Conservation (phyloP, 2,113 vertebrate genomes). For the Jaculus jaculus region DNA sequence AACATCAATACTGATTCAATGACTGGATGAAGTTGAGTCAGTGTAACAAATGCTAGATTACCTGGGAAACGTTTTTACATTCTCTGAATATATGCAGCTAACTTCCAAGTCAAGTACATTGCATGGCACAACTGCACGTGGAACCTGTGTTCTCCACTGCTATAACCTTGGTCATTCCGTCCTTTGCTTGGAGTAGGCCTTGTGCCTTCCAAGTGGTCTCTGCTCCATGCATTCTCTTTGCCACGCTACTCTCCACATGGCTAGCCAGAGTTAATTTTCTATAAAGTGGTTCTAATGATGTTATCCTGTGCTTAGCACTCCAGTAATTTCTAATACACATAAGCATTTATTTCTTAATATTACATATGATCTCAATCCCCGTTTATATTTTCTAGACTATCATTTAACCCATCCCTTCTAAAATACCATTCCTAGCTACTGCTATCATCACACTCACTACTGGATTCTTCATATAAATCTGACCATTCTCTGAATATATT, state of each 20-base stretch:
- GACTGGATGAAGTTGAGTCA: background rate
- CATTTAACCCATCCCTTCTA: background rate
- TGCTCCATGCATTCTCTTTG: background rate
- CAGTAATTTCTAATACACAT: background rate
- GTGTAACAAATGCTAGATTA: background rate
- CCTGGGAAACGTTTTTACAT: conserved; percentile 21
- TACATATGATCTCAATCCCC: background rate
- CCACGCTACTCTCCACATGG: background rate
- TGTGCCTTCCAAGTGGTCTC: background rate
- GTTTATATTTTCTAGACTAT: background rate
- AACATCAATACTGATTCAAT: background rate
- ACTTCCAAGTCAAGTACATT: background rate
- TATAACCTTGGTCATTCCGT: background rate
- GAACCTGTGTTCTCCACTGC: background rate
- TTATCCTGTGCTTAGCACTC: conserved; percentile 13
- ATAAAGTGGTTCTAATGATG: background rate
- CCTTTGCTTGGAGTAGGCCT: background rate
- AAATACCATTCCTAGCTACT: background rate
- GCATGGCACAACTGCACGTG: background rate
- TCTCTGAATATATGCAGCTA: background rate
- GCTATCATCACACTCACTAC: rapidly evolving
- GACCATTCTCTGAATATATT: background rate
- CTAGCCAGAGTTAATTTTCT: background rate
- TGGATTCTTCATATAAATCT: background rate
- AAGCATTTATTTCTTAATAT: background rate